These are phyloP conservation scores for Steinernema khuongi DNA, from an alignment of 1,140 invertebrate genomes.

Conservation along the genomic window DNA sequence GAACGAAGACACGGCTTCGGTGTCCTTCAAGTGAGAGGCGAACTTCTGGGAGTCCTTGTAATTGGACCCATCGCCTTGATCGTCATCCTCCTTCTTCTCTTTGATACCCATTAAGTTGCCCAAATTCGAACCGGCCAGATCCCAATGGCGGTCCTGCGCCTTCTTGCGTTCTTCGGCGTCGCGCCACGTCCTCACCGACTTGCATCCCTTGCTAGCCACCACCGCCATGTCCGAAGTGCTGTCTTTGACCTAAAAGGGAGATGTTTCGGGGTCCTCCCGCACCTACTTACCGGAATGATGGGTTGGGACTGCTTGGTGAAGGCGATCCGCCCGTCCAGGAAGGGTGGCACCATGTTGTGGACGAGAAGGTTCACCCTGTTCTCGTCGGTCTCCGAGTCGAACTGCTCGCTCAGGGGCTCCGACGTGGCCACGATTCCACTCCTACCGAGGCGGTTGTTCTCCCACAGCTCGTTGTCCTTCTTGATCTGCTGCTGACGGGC, in stretches of 20 bases:
- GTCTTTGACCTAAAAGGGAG: conserved; percentile 65
- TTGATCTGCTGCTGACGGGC: conserved; percentile 57
- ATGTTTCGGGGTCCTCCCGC: background rate
- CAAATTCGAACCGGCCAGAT: conserved; percentile 88
- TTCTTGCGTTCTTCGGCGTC: conserved; percentile 92
- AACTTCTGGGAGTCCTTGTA: conserved; percentile 74
- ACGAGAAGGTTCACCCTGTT: conserved; percentile 89
- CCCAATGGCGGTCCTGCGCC: conserved; percentile 98
- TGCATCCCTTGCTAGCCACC: conserved; percentile 80
- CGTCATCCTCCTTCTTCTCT: conserved; percentile 69
- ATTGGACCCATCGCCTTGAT: conserved; percentile 62
- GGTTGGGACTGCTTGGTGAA: conserved; percentile 98
- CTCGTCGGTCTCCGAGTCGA: conserved; percentile 78
- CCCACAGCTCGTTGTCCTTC: conserved; percentile 93
- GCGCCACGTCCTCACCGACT: conserved; percentile 76
- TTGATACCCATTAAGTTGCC: conserved; percentile 95
- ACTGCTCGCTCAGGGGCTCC: conserved; percentile 81
- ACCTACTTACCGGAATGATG: conserved; percentile 78
- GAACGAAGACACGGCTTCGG: conserved; percentile 77
- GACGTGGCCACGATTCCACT: conserved; percentile 83
- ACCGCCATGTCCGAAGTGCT: conserved; percentile 95
- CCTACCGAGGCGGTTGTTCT: conserved; percentile 72
- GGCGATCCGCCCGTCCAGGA: conserved; percentile 93
- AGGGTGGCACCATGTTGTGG: conserved; percentile 96
- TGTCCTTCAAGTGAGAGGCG: conserved; percentile 80